Base-by-base conservation (phyloP, 2,113 vertebrate species). In the Hippocampus comes region DNA sequence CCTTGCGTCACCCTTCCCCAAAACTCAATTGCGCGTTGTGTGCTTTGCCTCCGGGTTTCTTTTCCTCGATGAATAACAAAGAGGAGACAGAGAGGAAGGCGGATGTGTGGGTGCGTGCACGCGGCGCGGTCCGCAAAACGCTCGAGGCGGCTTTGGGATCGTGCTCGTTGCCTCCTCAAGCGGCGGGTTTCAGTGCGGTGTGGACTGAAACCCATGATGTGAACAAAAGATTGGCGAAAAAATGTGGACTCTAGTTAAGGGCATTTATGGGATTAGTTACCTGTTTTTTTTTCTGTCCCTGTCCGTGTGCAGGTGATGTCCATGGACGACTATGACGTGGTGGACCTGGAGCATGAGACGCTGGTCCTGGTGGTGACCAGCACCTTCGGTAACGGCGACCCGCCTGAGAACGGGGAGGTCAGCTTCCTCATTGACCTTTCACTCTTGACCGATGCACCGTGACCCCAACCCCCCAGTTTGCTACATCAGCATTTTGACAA, bases 401-500 rank as follows among this genome's bases (percentile, higher is more conserved):
- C 97, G 0, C 97, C 97, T 1, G 97, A 99, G 88, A 99, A 98
- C 0, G 97, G 97, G 78, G 97, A 99, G 95, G 97, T 98, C 88
- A 20, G 11, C 27, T 15, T 21, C 11, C 21, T 41, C 27, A 5
- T 9, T 57, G 48, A 17, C 6, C 48, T 41, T 66, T 66, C 5
- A 46, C 21, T 9, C 41, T 20, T 30, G 34, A 42, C n/a, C 23
- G 27, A 25, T 57, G 4, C 23, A 25, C 18, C 34, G 3, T 48
- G 64, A 15, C 42, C 8, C 12, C 64, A 14, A 38, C 1, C 34
- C 4, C 20, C 11, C 51, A 9, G 14, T 7, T 20, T 53, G 51
- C 20, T 15, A 53, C 11, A 48, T 15, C 1, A 11, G 42, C 42
- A 43, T 43, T 43, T 43, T 10, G 11, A 43, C 9, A 11, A 43